A percentile compares a stretch with the other conserved stretches of the same genome.
Conservation (phyloP, 2,888 invertebrate species). For the Spisula solida region DNA sequence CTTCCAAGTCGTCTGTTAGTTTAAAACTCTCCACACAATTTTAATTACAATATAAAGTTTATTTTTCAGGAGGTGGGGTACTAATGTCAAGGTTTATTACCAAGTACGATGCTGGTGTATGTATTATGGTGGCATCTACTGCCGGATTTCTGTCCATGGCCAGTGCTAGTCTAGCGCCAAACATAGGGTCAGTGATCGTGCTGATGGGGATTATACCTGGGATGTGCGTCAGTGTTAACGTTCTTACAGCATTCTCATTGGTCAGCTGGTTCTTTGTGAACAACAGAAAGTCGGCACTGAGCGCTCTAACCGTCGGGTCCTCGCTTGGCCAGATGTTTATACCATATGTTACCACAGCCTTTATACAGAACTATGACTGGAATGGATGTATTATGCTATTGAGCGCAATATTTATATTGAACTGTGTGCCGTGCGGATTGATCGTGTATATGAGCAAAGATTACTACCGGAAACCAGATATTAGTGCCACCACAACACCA, state of each 20-base stretch:
- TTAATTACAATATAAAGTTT: background rate
- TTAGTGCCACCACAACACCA: background rate
- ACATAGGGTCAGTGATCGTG: conserved; percentile 46
- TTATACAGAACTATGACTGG: conserved; percentile 52
- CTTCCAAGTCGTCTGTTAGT: too few species aligned
- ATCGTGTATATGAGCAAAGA: conserved; percentile 28
- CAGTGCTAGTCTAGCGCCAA: conserved; percentile 30
- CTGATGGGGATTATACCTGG: conserved; percentile 53
- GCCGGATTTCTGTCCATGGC: conserved; percentile 16
- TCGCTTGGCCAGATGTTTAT: conserved; percentile 48
- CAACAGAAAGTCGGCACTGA: conserved; percentile 54
- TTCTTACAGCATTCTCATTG: conserved; percentile 30
- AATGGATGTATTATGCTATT: conserved; percentile 51
- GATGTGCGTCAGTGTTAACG: conserved; percentile 32
- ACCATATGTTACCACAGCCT: conserved; percentile 48
- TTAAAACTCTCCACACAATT: too few species aligned
- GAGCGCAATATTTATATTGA: conserved; percentile 26
- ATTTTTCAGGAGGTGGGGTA: conserved; percentile 54
- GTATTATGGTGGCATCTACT: conserved; percentile 40
- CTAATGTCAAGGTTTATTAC: conserved; percentile 44
- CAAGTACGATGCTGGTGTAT: conserved; percentile 43
- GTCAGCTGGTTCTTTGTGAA: conserved; percentile 48
- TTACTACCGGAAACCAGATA: conserved; percentile 15
- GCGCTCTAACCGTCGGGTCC: conserved; percentile 45
- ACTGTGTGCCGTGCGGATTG: conserved; percentile 55